Conservation (phyloP, 2,888 invertebrate species). For the Eupithecia abbreviata region DNA sequence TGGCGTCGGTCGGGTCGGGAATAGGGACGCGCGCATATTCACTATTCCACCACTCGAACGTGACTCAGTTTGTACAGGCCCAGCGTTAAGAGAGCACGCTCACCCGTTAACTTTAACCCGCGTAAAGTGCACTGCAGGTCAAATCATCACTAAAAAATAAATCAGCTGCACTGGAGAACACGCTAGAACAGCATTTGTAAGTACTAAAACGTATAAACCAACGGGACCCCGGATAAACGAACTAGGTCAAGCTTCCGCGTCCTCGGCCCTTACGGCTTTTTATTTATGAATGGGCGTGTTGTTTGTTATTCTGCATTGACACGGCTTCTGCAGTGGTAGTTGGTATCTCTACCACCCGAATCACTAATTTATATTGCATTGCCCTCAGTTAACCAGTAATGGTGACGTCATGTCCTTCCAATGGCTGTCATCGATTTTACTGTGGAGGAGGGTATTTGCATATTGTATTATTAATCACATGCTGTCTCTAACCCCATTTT, state of each 20-base stretch:
- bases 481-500: slow-evolving; percentile 26
- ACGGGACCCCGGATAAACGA: slow-evolving; percentile 51
- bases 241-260: slow-evolving; percentile 80
- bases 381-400: slow-evolving; percentile 32
- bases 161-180: slow-evolving; percentile 69
- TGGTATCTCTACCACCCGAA: slow-evolving; percentile 26
- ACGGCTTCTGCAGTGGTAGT: slow-evolving; percentile 37
- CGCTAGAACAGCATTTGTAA: slow-evolving; percentile 72
- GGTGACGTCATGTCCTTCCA: slow-evolving; percentile 54
- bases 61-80: slow-evolving; percentile 69
- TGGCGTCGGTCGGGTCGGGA: slow-evolving; percentile 57
- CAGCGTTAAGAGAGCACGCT: slow-evolving; percentile 67
- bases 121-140: slow-evolving; percentile 56
- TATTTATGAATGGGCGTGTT: slow-evolving; percentile 72
- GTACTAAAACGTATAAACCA: slow-evolving; percentile 52
- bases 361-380: slow-evolving; percentile 22
- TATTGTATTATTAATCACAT: slow-evolving; percentile 43
- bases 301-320: slow-evolving; percentile 55
- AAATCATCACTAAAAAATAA: slow-evolving; percentile 50
- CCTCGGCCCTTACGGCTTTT: slow-evolving; percentile 68
- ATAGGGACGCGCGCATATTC: slow-evolving; percentile 81
- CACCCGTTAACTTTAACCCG: slow-evolving; percentile 56
- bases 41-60: slow-evolving; percentile 55
- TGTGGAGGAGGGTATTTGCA: slow-evolving; percentile 50
- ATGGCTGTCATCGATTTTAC: slow-evolving; percentile 53